Evolutionary conservation across 1,140 invertebrate genomes (phyloP), one percentile per base, ranked within the genome.

Genomic region (Monomorium pharaonis): DNA sequence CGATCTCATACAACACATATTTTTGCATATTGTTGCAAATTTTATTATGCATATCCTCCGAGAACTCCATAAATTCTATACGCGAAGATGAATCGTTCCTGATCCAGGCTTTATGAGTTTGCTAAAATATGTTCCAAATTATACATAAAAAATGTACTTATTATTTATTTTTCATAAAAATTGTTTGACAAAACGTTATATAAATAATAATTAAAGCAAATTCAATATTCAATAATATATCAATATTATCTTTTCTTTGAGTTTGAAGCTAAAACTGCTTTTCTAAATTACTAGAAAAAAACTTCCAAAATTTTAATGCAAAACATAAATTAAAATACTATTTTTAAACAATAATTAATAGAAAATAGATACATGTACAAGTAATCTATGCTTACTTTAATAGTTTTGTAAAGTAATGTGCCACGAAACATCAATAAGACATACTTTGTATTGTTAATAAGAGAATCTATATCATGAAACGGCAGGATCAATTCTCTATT

Each of bases 371-470:
- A 16, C 14, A 24, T 27, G 24, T 37, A 18, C 14, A 54, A 56
- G 3, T n/a, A 37, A 74, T 58, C 7, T 56, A 44, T 30, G 42
- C 24, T 58, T 76, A 83, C 80, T 0, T 58, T 9, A 21, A n/a
- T 2, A 51, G 30, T 63, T n/a, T n/a, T 24, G 47, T 77, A 70
- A 24, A 83, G 7, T 1, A 85, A 85, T 1, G 88, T 88, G 21
- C 90, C 88, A 30, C 63, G 65, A 2, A 80, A 88, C 54, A 37
- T 33, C 2, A 92, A 7, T 4, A 93, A 14, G 1, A 62, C 33
- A 37, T 91, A 93, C 9, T 89, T 80, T 14, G 85, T 92, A 14
- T 86, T 91, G 14, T 85, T 83, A 9, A 93, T 21, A 33, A 93
- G 62, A n/a, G 74, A 74, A 0, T 85, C 27, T 12, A 93, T 3